Base-by-base conservation (phyloP, 2,113 vertebrate genomes). In the Oreochromis niloticus region DNA sequence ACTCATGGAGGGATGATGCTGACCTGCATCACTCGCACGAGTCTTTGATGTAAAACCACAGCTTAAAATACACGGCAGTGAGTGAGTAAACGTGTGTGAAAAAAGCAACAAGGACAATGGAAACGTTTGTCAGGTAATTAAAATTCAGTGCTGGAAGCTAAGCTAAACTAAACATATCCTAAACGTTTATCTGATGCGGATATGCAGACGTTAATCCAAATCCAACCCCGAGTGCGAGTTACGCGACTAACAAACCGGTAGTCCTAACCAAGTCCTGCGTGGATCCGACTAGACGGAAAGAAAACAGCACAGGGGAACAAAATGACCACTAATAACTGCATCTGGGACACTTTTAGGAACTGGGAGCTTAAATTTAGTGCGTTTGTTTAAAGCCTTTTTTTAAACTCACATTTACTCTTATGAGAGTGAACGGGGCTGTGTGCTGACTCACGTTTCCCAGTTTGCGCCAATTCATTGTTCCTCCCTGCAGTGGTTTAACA, bases 381-480 rank as follows among this genome's bases (percentile, higher is more conserved):
- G 39, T 46, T 78, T 9, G 6, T 85, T 89, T 75, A 14, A 68
- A 73, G 9, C 27, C 4, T 57, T 75, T 83, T 66, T 89, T 87
- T 27, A 82, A 57, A 82, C 61, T 36, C 87, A 54, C 30, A 80
- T 54, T 84, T 63, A 81, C 81, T 85, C 87, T 68, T 75, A 27
- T 66, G 89, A 80, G 84, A 81, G 50, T 22, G 54, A 87, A 0
- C 17, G 4, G 17, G 17, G 46, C 73, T 9, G 73, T 34, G 43
- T 86, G 86, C 93, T 94, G 93, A 95, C 94, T 95, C 92, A 91
- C 90, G 92, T 92, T 86, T 59, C 85, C 91, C 86, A 68, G 55
- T 90, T 90, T 89, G 63, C 93, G 88, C 93, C 92, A 88, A 85
- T 86, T 94, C 92, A 94, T 94, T 94, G 93, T 94, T 94, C 91